Conservation (phyloP, 1,140 invertebrate genomes). For the Drosophila rufa region DNA sequence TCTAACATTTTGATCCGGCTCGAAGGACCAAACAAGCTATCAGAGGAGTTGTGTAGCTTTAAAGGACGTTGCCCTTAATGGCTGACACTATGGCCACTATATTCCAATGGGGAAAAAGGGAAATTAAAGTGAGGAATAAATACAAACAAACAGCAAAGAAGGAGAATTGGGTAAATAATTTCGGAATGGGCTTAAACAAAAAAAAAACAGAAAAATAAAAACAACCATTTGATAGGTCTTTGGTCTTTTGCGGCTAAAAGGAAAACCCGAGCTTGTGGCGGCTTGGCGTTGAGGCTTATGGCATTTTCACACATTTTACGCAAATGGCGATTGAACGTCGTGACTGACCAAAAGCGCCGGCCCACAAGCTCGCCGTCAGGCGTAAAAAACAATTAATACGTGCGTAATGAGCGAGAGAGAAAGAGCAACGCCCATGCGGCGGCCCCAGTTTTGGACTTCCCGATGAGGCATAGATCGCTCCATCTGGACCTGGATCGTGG, state of each 20-base stretch:
- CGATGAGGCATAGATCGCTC: slow-evolving; percentile 29
- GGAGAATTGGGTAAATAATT: background rate
- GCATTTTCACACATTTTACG: slow-evolving; percentile 66
- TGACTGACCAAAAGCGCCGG: slow-evolving; percentile 23
- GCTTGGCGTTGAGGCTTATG: slow-evolving; percentile 33
- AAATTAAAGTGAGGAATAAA: background rate
- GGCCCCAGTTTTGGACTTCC: slow-evolving; percentile 64
- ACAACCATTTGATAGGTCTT: slow-evolving; percentile 6
- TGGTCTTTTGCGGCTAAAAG: slow-evolving; percentile 27
- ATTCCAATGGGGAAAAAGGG: no score
- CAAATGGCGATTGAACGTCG: slow-evolving; percentile 54
- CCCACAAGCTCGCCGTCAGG: slow-evolving; percentile 9
- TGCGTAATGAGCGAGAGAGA: slow-evolving; percentile 29
- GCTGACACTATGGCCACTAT: no score
- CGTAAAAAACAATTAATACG: slow-evolving; percentile 52
- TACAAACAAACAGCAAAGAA: background rate
- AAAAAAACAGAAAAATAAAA: background rate
- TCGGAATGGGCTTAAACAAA: background rate
- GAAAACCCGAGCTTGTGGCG: background rate
- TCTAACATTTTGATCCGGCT: no score
- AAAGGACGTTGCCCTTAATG: no score
- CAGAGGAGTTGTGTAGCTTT: no score
- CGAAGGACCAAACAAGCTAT: no score
- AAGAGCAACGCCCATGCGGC: slow-evolving; percentile 35
- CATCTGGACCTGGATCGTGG: slow-evolving; percentile 10